Evolutionary conservation across 2,888 invertebrate species (phyloP).

Genomic region (Anodontia alba): DNA sequence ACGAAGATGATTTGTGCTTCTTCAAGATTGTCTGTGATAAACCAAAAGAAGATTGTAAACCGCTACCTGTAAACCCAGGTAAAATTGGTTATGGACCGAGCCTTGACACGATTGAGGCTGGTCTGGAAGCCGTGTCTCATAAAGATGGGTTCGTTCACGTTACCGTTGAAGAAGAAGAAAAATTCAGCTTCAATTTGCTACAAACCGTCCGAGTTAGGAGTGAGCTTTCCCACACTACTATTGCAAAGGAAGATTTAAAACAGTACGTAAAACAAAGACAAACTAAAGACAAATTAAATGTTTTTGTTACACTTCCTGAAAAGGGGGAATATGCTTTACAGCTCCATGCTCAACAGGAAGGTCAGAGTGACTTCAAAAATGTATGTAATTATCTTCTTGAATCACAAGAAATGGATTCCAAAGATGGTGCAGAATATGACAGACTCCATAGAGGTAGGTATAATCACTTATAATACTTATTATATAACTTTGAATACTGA

Average conservation of each 20-base stretch:
- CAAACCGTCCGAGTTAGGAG: conserved; percentile 31
- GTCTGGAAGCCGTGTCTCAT: conserved; percentile 35
- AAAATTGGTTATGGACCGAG: conserved; percentile 52
- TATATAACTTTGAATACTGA: too few species aligned
- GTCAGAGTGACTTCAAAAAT: conserved; percentile 37
- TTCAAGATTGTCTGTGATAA: conserved; percentile 49
- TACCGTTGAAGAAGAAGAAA: conserved; percentile 23
- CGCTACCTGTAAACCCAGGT: conserved; percentile 45
- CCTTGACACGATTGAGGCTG: conserved; percentile 34
- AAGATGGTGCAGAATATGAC: conserved; percentile 47
- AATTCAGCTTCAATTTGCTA: conserved; percentile 36
- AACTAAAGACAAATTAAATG: conserved; percentile 24
- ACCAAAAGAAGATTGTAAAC: conserved; percentile 35
- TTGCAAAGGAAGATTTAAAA: conserved; percentile 22
- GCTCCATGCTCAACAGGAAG: conserved; percentile 48
- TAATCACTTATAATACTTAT: too few species aligned
- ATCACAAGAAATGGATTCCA: conserved; percentile 37
- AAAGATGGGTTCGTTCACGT: conserved; percentile 47
- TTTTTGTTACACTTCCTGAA: conserved; percentile 50
- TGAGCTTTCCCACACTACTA: conserved; percentile 30
- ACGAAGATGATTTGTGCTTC: conserved; percentile 38
- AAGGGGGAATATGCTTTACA: conserved; percentile 58
- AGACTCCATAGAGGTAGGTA: conserved; percentile 47
- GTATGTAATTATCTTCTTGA: conserved; percentile 59
- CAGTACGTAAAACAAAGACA: conserved; percentile 24